Evolutionary conservation across 2,888 invertebrate species (phyloP), one percentile per base, ranked within the genome.

Genomic region (Metellina segmentata): DNA sequence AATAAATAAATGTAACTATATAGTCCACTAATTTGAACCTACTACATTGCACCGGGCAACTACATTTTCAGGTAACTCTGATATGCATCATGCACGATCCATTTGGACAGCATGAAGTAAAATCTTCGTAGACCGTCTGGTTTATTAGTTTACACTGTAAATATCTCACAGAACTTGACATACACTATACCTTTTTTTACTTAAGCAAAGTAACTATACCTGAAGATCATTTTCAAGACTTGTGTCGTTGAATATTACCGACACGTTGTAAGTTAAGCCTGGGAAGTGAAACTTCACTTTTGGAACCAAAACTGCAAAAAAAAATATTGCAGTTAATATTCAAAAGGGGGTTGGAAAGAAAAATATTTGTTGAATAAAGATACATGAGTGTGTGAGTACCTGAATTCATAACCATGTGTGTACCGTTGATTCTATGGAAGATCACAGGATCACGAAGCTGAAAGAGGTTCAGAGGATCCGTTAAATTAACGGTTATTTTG

Each of bases 381-480:
- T 11, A 6, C 6, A 34, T 34, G 34, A 48, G 34, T 48, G 19
- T 1, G 51, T 19, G 11, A 16, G n/a, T 87, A 91, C 89, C 91
- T 75, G 91, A 75, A 48, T 85, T 89, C 13, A 92, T 61, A 5
- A 92, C 75, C 89, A 89, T 92, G 16, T 89, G 85, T 0, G 75
- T 82, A 34, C 85, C 85, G 69, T 89, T 81, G 6, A 89, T 75
- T 7, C 89, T 81, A 61, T 89, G 88, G 16, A 92, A 92, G 7
- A 85, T n/a, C 7, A 92, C 88, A 6, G 91, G 85, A 49, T 89
- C 85, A 53, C 70, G 61, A 6, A 90, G 70, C 7, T 61, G 20
- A 48, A 92, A 92, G 7, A 92, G 51, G 4, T 83, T 51, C 1
- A 90, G 16, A 7, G 90, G 90, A 81, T 92, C 92, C 6, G 69